Evolutionary conservation across 2,113 vertebrate species (phyloP).

Genomic region (Nothobranchius furzeri): DNA sequence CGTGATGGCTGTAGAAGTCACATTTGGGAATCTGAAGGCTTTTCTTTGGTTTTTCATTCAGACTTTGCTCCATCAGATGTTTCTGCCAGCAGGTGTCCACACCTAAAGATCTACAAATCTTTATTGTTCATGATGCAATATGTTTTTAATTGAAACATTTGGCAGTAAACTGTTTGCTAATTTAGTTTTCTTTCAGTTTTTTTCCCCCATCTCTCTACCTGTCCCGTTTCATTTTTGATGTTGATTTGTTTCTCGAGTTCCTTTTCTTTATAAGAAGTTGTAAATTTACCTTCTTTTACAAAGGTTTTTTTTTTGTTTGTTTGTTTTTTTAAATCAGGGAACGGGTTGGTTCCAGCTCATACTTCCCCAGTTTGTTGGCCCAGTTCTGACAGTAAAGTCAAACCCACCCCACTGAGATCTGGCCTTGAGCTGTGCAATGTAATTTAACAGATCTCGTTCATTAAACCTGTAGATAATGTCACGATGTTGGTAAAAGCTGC

Average conservation of each 20-base stretch:
- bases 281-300: constrained; percentile 74
- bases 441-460: constrained; percentile 57
- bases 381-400: constrained; percentile 52
- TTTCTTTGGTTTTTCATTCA: background rate
- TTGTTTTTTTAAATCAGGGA: constrained; percentile 73
- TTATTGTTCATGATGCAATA: constrained; percentile 24
- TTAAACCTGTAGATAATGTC: background rate
- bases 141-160: constrained; percentile 30
- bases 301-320: constrained; percentile 68
- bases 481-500: constrained; percentile 12
- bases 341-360: constrained; percentile 73
- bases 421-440: constrained; percentile 55
- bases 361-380: constrained; percentile 48
- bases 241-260: constrained; percentile 57
- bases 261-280: constrained; percentile 80
- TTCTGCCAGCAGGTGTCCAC: constrained; percentile 10
- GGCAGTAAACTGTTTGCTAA: constrained; percentile 26
- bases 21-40: constrained; percentile 30
- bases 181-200: background rate
- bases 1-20: constrained; percentile 48
- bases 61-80: constrained; percentile 12
- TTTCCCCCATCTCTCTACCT: background rate
- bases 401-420: constrained; percentile 42
- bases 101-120: constrained; percentile 11
- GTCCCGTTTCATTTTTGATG: constrained; percentile 45